These are phyloP conservation scores for Sialis lutaria DNA, from an alignment of 2,888 invertebrate genomes.

Conservation along the genomic window DNA sequence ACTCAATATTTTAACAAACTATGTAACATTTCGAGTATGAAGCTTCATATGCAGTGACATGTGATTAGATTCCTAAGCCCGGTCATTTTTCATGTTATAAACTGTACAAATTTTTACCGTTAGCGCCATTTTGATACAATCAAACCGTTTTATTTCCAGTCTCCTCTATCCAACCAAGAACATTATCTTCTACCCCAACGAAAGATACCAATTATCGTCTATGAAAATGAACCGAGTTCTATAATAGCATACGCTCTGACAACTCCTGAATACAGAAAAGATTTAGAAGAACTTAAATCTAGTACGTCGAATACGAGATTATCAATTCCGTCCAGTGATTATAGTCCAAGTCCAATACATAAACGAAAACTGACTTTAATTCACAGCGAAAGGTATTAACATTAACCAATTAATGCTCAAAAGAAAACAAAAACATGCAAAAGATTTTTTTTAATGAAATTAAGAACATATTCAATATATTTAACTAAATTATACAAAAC, in stretches of 20 bases:
- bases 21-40: neutral
- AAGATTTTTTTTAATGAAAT: too few species aligned
- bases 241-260: slow-evolving; percentile 71
- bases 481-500: too few species aligned
- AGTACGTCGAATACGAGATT: slow-evolving; percentile 11
- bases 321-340: slow-evolving; percentile 15
- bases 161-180: slow-evolving; percentile 45
- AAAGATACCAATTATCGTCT: slow-evolving; percentile 49
- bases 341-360: slow-evolving; percentile 28
- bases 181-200: slow-evolving; percentile 41
- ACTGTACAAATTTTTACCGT: too few species aligned
- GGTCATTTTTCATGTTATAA: too few species aligned
- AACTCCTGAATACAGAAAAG: slow-evolving; percentile 49
- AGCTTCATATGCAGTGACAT: too few species aligned
- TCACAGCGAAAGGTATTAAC: slow-evolving; percentile 25
- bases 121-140: too few species aligned
- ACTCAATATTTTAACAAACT: too few species aligned
- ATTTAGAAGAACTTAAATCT: slow-evolving; percentile 29
- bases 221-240: slow-evolving; percentile 67
- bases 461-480: too few species aligned
- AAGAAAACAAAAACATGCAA: too few species aligned
- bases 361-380: slow-evolving; percentile 22
- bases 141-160: slow-evolving; percentile 23
- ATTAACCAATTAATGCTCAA: too few species aligned
- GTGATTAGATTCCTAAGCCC: too few species aligned